A percentile compares a stretch with the other conserved stretches of the same genome.
These are phyloP conservation scores for Drosophila buzzatii DNA, from an alignment of 2,888 invertebrate species.

Conservation along the genomic window DNA sequence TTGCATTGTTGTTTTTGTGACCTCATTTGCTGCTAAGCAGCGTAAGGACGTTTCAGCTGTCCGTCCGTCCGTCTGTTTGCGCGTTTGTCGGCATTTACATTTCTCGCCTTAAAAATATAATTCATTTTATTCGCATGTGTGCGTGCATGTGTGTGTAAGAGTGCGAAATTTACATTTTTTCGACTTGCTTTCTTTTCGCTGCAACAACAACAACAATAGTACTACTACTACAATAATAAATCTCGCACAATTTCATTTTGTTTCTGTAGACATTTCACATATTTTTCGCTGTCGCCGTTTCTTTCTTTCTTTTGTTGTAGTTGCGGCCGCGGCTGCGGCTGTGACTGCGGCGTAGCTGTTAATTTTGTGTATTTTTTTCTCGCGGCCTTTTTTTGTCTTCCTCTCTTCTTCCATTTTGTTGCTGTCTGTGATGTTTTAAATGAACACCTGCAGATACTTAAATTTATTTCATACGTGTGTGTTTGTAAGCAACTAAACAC, in stretches of 20 bases:
- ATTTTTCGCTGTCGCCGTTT: conserved; percentile 43
- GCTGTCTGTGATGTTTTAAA: conserved; percentile 81
- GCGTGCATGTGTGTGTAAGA: conserved; percentile 18
- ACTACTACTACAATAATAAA: conserved; percentile 51
- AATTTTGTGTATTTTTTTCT: conserved; percentile 68
- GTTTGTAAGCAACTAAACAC: conserved; percentile 18
- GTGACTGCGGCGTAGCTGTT: conserved; percentile 67
- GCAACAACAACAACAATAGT: conserved; percentile 24
- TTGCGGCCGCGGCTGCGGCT: conserved; percentile 24
- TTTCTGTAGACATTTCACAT: conserved; percentile 66
- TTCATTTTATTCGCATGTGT: conserved; percentile 39
- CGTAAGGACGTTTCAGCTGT: conserved; percentile 49
- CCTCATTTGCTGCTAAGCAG: conserved; percentile 49
- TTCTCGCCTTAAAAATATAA: conserved; percentile 60
- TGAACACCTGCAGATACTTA: conserved; percentile 86
- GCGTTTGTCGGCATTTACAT: conserved; percentile 35
- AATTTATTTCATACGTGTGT: conserved; percentile 82
- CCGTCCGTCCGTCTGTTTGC: conserved; percentile 12
- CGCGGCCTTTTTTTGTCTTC: conserved; percentile 65
- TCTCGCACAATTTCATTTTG: conserved; percentile 65
- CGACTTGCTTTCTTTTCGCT: conserved; percentile 39
- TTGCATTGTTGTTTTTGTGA: conserved; percentile 47
- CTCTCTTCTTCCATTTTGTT: conserved; percentile 57
- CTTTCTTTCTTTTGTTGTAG: conserved; percentile 46
- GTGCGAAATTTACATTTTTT: conserved; percentile 57